Conservation (phyloP, 2,888 invertebrate genomes). For the Cerastoderma edule region DNA sequence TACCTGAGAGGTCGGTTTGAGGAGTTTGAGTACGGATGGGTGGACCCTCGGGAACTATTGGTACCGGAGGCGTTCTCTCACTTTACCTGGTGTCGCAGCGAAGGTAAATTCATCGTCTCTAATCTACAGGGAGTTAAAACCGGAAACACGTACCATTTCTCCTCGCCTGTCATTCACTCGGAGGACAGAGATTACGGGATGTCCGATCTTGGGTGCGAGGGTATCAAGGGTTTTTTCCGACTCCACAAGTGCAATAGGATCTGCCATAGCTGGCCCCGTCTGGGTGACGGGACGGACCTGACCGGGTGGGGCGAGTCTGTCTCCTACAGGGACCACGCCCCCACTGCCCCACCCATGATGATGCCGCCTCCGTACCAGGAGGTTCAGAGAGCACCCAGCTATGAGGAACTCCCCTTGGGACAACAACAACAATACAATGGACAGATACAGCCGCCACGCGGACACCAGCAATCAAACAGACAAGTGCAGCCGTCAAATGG, state of each 20-base stretch:
- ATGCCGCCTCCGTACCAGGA: constrained; percentile 41
- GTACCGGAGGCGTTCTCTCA: constrained; percentile 71
- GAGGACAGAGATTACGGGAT: constrained; percentile 56
- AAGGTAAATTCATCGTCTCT: constrained; percentile 64
- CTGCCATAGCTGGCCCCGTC: constrained; percentile 64
- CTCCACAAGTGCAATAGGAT: constrained; percentile 70
- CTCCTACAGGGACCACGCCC: constrained; percentile 5
- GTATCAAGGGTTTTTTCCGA: constrained; percentile 71
- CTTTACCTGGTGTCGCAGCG: constrained; percentile 69
- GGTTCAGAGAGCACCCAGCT: background rate
- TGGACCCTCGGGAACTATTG: constrained; percentile 43
- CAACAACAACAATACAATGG: too few species aligned
- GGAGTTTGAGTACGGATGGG: constrained; percentile 62
- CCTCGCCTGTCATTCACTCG: constrained; percentile 71
- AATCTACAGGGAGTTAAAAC: constrained; percentile 70
- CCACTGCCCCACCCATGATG: constrained; percentile 37
- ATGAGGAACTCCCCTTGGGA: background rate
- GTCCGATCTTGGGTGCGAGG: constrained; percentile 65
- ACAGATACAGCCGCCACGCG: too few species aligned
- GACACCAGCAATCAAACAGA: too few species aligned
- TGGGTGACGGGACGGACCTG: constrained; percentile 51
- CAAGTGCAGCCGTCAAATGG: too few species aligned
- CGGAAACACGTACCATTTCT: constrained; percentile 61
- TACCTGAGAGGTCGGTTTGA: constrained; percentile 66
- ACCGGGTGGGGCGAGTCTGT: constrained; percentile 42